These are phyloP conservation scores for Ischnura elegans DNA, from an alignment of 2,888 invertebrate genomes.

Conservation along the genomic window DNA sequence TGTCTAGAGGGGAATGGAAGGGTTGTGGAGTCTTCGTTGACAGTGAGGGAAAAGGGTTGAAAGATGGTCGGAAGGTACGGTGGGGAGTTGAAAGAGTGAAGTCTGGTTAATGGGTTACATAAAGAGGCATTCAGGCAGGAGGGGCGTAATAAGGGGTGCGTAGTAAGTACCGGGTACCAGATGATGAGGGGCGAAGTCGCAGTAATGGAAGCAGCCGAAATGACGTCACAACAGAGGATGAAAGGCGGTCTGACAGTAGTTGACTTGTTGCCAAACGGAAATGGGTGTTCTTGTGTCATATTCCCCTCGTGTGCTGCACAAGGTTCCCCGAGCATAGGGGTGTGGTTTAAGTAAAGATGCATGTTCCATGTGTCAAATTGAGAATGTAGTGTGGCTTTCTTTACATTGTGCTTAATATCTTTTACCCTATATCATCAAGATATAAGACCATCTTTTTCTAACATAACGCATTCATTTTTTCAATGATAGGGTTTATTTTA, in stretches of 20 bases:
- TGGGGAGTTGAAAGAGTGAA: not conserved
- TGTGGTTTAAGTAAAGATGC: not conserved
- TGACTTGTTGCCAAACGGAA: not conserved
- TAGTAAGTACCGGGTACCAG: not conserved
- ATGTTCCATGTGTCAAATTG: not conserved
- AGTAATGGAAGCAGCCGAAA: not conserved
- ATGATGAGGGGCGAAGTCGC: not conserved
- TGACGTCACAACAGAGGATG: not conserved
- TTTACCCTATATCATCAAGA: no score
- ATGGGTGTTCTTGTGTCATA: not conserved
- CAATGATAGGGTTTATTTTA: no score
- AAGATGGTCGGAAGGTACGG: not conserved
- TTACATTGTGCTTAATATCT: no score
- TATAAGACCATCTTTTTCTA: no score
- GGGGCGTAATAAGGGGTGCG: slow-evolving; percentile 15
- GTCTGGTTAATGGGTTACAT: slow-evolving; percentile 25
- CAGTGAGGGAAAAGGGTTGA: not conserved
- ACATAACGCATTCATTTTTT: no score
- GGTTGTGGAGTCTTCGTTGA: not conserved
- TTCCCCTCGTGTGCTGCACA: not conserved
- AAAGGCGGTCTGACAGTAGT: not conserved
- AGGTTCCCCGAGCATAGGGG: not conserved
- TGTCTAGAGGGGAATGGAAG: not conserved
- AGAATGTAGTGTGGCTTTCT: no score
- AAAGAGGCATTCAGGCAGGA: not conserved